Evolutionary conservation across 1,140 invertebrate species (phyloP).

Genomic region (Chionoecetes opilio): DNA sequence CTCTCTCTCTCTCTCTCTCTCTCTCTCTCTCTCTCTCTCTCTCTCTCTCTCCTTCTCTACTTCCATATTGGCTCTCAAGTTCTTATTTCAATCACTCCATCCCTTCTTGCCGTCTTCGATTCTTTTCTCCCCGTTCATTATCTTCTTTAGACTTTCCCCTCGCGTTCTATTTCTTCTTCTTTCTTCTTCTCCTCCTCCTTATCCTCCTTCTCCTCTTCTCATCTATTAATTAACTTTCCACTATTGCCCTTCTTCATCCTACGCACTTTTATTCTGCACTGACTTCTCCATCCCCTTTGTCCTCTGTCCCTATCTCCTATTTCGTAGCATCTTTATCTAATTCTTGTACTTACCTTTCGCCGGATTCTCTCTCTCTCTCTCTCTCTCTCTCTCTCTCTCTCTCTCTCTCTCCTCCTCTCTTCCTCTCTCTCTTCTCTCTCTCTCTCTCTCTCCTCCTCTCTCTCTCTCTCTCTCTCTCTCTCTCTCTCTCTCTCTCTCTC

Average conservation of each 20-base stretch:
- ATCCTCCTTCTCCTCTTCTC: not conserved
- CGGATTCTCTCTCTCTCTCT: too few species aligned
- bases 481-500: too few species aligned
- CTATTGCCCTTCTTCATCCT: constrained; percentile 1
- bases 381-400: not conserved
- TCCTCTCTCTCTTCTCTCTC: not conserved
- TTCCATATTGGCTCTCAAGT: constrained; percentile 15
- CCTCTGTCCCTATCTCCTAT: not conserved
- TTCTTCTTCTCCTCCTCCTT: not conserved
- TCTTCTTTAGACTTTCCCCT: not conserved
- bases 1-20: not conserved
- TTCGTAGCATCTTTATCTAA: not conserved
- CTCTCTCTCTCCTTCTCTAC: not conserved
- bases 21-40: too few species aligned
- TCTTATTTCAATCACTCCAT: not conserved
- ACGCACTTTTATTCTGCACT: too few species aligned
- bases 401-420: not conserved
- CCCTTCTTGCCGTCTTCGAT: constrained; percentile 3
- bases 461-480: not conserved
- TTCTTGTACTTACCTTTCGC: not conserved
- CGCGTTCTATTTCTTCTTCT: not conserved
- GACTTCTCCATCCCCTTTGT: not conserved
- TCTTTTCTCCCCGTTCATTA: not conserved
- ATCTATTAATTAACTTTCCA: constrained; percentile 29
- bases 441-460: not conserved